These are phyloP conservation scores for Hydrochoerus hydrochaeris DNA, from an alignment of 2,113 vertebrate species.

Conservation along the genomic window DNA sequence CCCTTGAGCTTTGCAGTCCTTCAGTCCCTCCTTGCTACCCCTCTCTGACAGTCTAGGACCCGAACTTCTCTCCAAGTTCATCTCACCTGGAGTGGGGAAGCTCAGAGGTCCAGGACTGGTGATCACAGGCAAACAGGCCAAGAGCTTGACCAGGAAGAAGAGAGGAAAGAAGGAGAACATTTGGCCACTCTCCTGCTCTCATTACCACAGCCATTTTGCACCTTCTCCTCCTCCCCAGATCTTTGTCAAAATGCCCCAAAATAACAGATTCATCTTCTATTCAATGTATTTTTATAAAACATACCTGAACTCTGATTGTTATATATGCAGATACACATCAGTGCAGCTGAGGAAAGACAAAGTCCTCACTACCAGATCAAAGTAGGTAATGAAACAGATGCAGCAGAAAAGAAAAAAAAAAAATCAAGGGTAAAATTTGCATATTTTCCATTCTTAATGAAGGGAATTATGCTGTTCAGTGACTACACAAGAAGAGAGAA, in stretches of 20 bases:
- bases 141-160: no score
- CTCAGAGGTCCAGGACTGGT: not conserved
- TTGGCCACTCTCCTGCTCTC: not conserved
- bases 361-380: not conserved
- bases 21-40: not conserved
- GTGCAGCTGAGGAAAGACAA: not conserved
- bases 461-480: not conserved
- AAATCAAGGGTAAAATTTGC: not conserved
- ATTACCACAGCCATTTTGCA: not conserved
- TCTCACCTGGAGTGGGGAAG: not conserved
- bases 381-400: constrained; percentile 14
- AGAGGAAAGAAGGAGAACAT: not conserved
- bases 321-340: not conserved
- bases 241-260: not conserved
- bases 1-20: not conserved
- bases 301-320: not conserved
- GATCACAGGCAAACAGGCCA: not conserved
- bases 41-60: not conserved
- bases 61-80: not conserved
- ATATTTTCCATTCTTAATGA: not conserved
- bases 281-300: not conserved
- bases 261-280: not conserved
- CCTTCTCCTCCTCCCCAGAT: not conserved
- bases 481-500: not conserved
- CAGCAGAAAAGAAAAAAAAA: not conserved